Base-by-base conservation (phyloP, 2,888 invertebrate species). In the Lasioglossum calceatum region DNA sequence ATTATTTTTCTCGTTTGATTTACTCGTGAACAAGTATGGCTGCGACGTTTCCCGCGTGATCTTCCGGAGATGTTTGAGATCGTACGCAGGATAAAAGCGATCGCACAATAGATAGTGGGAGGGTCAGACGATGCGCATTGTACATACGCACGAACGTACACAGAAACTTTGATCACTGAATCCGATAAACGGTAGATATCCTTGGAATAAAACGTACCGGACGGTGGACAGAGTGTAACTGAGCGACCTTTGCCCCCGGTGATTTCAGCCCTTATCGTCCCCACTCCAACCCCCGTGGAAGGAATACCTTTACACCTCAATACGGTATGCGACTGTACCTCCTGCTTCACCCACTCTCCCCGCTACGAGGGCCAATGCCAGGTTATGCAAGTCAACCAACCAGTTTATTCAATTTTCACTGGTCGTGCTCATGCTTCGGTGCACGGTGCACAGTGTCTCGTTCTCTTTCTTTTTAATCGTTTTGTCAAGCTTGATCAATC, bases 201-300 rank as follows among this genome's bases (percentile, higher is more conserved):
- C 54, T 47, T 44, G 44, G 88, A 86, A 91, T 91, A 89, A 89
- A 89, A 91, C 91, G 84, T 84, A 64, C 84, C 71, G 80, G 86
- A 19, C 88, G 86, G 90, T 90, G 93, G 93, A 92, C 93, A 91
- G 91, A 92, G 90, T 91, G 92, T 91, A 93, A 94, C 94, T 94
- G 94, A 92, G 89, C 92, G 92, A 94, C 93, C 94, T 94, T 94
- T 94, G 92, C 88, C 92, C 92, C 92, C 88, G 87, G 91, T 93
- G 91, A 93, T 94, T 94, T 93, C 92, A 93, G 93, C 93, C 93
- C 94, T 94, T 94, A 93, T 93, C 93, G 89, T 85, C 90, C 89
- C 90, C 91, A 89, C 93, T 89, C 92, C 85, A 85, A 85, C 86
- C 77, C 88, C 78, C 67, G 79, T 84, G 76, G 85, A 81, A 81